Base-by-base conservation (phyloP, 2,113 vertebrate genomes). In the Rhinichthys klamathensis region DNA sequence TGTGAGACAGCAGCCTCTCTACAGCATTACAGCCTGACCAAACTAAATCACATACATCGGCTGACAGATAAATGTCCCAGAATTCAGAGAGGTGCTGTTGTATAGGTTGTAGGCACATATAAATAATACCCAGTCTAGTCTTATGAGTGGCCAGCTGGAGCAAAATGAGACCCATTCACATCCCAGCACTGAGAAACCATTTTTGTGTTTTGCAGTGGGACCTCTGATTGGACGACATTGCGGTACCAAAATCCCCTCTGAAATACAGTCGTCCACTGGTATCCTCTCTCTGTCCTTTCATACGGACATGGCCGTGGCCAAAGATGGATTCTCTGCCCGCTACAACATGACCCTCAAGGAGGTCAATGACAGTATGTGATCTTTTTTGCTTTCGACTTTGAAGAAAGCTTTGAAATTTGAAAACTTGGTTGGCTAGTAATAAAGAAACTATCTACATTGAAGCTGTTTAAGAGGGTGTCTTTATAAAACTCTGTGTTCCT, bases 191-290 rank as follows among this genome's bases (percentile, higher is more conserved):
- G 87, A 90, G 65, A 87, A 87, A 90, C 90, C 90, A 87, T 30
- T 70, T 38, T 30, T 25, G 63, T 90, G n/a, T 89, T 88, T 91
- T 87, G 78, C 94, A 99, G 98, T 99, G 0, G 97, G 97, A 12
- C 97, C 98, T 82, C 94, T 98, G 93, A 98, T 99, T 90, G 98
- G 98, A 90, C 97, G 97, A 76, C 99, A 99, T 91, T 99, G 98
- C 70, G 98, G 98, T 41, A 96, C 95, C 23, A 97, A 95, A 91
- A 96, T 97, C 70, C 98, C 97, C 0, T 96, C 97, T 0, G 97
- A 98, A 91, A 97, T 99, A 91, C 97, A 96, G 10, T 99, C 98
- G 0, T 97, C 96, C 0, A 98, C 98, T 0, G 98, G 97, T 1
- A 95, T 99, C 86, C 95, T 99, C 51, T 99, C 98, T 0, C 95